Evolutionary conservation across 30 jellyfish, hydroid and myxozoan genomes (phyloP).

Genomic region (Aurelia aurita): DNA sequence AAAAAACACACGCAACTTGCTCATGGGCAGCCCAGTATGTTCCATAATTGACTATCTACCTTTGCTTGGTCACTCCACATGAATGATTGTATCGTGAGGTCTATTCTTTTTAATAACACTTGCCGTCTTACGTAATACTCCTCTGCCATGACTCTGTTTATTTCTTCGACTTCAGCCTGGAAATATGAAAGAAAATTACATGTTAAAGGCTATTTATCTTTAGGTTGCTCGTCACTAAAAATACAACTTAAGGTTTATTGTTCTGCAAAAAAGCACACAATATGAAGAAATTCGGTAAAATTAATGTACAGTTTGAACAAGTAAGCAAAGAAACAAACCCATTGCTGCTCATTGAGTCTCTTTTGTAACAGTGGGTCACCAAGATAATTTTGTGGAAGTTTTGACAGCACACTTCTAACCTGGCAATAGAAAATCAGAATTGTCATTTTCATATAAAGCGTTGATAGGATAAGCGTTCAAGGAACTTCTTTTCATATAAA

Average conservation of each 20-base stretch:
- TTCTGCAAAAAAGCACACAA: too few relatives aligned
- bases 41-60: conserved; percentile 17
- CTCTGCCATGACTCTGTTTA: conserved; percentile 68
- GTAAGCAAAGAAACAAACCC: conserved; percentile 59
- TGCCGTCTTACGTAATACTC: conserved; percentile 83
- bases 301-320: background rate
- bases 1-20: too few relatives aligned
- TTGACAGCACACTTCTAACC: conserved; percentile 43
- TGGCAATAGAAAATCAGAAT: background rate
- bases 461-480: too few relatives aligned
- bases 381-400: conserved; percentile 62
- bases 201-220: too few relatives aligned
- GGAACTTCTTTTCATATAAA: too few relatives aligned
- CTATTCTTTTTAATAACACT: conserved; percentile 85
- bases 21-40: too few relatives aligned
- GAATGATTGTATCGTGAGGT: conserved; percentile 91
- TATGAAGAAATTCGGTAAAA: too few relatives aligned
- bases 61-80: conserved; percentile 87
- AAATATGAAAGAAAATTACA: background rate
- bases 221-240: too few relatives aligned
- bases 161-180: conserved; percentile 78
- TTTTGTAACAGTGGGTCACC: conserved; percentile 64
- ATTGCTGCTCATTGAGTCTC: conserved; percentile 59
- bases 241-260: too few relatives aligned
- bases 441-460: too few relatives aligned